phyloP scores from a whole-genome alignment of 2,797 vertebrate genomes.

The Myiotriccus ornatus region DNA sequence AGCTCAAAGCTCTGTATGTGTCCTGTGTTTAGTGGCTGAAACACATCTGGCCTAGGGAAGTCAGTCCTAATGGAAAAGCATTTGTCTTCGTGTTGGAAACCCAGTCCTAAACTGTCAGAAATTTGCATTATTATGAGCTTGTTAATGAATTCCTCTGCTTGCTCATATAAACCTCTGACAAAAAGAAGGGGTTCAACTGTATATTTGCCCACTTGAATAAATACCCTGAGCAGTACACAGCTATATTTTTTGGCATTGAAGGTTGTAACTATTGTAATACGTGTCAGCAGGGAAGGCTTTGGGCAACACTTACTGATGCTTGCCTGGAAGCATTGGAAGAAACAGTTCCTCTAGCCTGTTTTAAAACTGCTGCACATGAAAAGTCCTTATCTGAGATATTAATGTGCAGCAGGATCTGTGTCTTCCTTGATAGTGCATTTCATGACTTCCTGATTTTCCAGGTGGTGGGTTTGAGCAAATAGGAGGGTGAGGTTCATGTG shows the following conservation, averaged over 20 bases:
- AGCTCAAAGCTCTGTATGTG: background rate
- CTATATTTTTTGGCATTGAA: background rate
- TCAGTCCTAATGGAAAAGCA: background rate
- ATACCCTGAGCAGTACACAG: background rate
- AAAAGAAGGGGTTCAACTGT: background rate
- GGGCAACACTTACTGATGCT: background rate
- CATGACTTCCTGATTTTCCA: background rate
- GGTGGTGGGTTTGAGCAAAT: background rate
- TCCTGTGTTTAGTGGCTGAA: background rate
- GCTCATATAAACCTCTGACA: constrained; percentile 9
- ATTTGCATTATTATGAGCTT: constrained; percentile 46
- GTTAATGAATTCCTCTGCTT: constrained; percentile 69
- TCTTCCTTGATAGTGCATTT: background rate
- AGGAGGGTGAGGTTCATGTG: background rate
- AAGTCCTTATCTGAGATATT: background rate
- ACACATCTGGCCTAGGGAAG: background rate
- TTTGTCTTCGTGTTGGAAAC: background rate
- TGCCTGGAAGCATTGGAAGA: background rate
- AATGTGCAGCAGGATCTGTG: background rate
- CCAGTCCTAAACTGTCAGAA: background rate
- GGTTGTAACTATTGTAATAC: background rate
- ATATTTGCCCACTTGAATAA: constrained; percentile 9
- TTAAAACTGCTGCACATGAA: background rate
- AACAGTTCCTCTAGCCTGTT: background rate
- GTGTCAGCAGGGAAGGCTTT: background rate